Evolutionary conservation across 2,113 vertebrate genomes (phyloP).

Genomic region (Plectropomus leopardus): DNA sequence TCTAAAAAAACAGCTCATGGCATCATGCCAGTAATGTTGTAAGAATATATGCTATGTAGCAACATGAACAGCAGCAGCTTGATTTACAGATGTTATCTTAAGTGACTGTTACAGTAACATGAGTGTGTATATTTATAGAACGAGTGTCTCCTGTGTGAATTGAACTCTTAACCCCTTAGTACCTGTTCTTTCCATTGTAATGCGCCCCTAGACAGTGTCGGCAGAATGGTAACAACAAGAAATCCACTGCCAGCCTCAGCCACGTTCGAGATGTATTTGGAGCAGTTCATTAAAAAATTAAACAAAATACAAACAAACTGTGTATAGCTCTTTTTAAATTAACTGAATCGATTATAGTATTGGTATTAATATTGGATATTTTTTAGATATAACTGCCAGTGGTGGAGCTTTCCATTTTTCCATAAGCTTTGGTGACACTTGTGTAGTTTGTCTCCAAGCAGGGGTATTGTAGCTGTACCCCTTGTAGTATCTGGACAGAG

Average conservation of each 20-base stretch:
- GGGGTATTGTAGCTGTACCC: no score
- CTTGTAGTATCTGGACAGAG: not conserved
- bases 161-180: not conserved
- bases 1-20: not conserved
- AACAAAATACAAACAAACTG: not conserved
- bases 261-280: not conserved
- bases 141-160: no score
- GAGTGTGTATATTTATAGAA: constrained; percentile 15
- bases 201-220: not conserved
- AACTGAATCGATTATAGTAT: no score
- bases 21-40: not conserved
- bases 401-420: no score
- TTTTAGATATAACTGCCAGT: no score
- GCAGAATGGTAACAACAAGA: not conserved
- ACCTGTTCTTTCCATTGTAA: not conserved
- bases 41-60: not conserved
- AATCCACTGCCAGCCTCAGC: not conserved
- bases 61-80: not conserved
- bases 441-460: not conserved
- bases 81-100: not conserved
- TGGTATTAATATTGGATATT: not conserved
- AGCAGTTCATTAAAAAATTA: not conserved
- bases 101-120: not conserved
- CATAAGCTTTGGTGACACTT: not conserved
- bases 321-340: not conserved